These are phyloP conservation scores for Gavia stellata DNA, from an alignment of 2,113 vertebrate genomes.

Conservation along the genomic window DNA sequence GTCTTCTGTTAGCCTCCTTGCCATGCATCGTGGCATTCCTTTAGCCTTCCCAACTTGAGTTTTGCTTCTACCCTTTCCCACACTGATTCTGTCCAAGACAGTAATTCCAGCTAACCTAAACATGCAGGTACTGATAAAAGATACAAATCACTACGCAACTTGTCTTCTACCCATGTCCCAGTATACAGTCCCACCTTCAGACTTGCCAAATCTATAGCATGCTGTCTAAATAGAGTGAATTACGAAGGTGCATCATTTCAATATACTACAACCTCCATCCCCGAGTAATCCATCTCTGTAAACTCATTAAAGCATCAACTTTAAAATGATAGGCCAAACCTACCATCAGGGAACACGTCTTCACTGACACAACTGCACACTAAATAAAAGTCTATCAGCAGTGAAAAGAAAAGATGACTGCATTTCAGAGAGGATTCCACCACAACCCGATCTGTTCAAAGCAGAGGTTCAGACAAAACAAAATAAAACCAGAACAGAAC, in stretches of 20 bases:
- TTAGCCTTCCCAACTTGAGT: not conserved
- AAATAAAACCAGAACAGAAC: not conserved
- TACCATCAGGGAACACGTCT: not conserved
- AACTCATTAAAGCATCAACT: not conserved
- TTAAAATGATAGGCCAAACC: not conserved
- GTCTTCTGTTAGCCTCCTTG: not conserved
- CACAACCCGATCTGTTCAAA: not conserved
- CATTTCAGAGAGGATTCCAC: not conserved
- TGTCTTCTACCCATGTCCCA: not conserved
- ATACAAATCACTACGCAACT: not conserved
- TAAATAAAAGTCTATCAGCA: not conserved
- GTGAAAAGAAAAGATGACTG: not conserved
- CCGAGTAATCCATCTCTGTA: not conserved
- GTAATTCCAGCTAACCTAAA: not conserved
- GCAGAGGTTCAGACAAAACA: not conserved
- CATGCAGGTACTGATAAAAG: not conserved
- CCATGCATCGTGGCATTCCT: not conserved
- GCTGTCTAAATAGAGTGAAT: not conserved
- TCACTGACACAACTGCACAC: not conserved
- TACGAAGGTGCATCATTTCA: not conserved
- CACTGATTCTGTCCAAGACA: not conserved
- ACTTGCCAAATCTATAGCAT: not conserved
- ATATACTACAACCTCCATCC: not conserved
- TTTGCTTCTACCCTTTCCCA: not conserved
- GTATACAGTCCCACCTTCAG: not conserved